Conservation (phyloP, 2,797 vertebrate genomes). For the Todus mexicanus region DNA sequence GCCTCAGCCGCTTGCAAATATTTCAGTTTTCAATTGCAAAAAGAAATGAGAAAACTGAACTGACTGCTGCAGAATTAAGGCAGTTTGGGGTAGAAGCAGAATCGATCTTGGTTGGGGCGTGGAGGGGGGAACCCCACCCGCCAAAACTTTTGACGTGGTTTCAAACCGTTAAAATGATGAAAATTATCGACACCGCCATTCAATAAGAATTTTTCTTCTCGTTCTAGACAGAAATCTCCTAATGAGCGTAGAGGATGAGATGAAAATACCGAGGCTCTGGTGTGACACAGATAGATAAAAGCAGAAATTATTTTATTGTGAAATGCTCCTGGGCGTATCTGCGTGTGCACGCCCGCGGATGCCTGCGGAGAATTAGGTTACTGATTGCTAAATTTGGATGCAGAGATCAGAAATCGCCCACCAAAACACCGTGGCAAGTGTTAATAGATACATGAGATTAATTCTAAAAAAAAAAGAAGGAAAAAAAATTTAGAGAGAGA, state of each 20-base stretch:
- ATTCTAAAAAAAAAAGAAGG: not conserved
- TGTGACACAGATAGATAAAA: not conserved
- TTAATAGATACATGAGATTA: not conserved
- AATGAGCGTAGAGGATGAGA: not conserved
- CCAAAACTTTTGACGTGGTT: not conserved
- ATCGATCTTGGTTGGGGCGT: not conserved
- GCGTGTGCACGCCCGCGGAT: not conserved
- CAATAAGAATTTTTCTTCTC: not conserved
- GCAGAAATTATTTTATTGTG: conserved; percentile 2
- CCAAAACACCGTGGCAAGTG: not conserved
- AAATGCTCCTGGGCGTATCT: not conserved
- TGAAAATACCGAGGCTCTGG: not conserved
- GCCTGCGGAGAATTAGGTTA: conserved; percentile 5
- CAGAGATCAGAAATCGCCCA: conserved; percentile 5
- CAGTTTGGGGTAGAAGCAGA: not conserved
- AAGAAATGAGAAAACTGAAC: not conserved
- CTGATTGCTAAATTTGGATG: conserved; percentile 19
- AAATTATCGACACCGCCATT: not conserved
- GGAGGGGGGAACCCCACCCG: not conserved
- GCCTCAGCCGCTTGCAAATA: not conserved
- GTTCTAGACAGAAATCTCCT: not conserved
- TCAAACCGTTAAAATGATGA: not conserved
- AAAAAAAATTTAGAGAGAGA: not conserved
- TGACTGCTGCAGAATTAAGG: not conserved
- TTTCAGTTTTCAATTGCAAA: conserved; percentile 1